Evolutionary conservation across 2,888 invertebrate species (phyloP).

Genomic region (Tenthredo scrophulariae): DNA sequence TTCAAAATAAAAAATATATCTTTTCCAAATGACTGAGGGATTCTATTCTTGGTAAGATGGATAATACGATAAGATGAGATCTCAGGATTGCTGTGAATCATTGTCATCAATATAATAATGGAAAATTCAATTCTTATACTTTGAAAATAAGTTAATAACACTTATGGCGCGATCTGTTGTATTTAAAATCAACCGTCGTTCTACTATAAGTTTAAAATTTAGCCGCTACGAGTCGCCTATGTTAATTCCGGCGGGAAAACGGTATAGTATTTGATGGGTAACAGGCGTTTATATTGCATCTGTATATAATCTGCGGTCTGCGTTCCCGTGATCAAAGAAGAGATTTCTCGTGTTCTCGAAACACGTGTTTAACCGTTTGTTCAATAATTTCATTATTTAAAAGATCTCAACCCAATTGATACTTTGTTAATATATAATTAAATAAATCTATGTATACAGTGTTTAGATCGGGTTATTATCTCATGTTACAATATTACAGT

Average conservation of each 20-base stretch:
- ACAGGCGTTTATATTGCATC: background rate
- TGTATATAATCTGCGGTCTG: background rate
- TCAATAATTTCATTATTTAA: background rate
- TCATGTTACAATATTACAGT: background rate
- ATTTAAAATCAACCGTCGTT: background rate
- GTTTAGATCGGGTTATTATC: background rate
- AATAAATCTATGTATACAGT: background rate
- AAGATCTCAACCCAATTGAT: background rate
- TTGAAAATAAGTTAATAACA: background rate
- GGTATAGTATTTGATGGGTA: background rate
- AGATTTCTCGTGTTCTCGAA: background rate
- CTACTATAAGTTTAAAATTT: background rate
- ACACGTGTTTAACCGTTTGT: background rate
- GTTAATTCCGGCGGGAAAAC: slow-evolving; percentile 4
- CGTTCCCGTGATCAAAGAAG: background rate
- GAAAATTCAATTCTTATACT: no score
- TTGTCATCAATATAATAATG: no score
- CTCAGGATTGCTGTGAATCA: no score
- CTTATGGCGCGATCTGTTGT: background rate
- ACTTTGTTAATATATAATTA: no score
- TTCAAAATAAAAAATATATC: no score
- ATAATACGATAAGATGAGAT: background rate
- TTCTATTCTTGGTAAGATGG: no score
- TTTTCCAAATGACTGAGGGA: no score
- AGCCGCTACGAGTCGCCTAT: background rate